Conservation (phyloP, 92 coral and sea anemone genomes). For the Galaxea fascicularis region DNA sequence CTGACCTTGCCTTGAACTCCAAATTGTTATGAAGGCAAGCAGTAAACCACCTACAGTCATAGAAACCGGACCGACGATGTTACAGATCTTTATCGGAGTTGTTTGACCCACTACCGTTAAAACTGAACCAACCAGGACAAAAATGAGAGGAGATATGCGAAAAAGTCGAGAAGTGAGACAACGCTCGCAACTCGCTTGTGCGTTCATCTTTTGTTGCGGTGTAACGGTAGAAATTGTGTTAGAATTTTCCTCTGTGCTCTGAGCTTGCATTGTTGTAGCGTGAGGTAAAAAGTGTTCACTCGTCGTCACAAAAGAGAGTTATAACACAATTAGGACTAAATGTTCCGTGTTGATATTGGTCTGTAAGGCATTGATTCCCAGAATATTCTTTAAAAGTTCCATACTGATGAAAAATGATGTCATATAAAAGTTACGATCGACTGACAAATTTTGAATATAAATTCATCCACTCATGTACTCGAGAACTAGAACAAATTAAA, state of each 20-base stretch:
- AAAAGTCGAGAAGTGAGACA: background rate
- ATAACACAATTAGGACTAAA: background rate
- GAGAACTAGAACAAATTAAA: no score
- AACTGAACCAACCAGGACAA: background rate
- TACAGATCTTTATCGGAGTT: background rate
- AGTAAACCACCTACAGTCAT: background rate
- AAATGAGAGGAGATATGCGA: background rate
- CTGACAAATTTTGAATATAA: no score
- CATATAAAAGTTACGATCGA: no score
- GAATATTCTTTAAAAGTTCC: no score
- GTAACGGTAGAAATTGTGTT: background rate
- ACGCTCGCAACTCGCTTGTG: background rate
- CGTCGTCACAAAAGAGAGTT: background rate
- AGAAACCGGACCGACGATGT: background rate
- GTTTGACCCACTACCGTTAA: background rate
- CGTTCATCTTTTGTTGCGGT: conserved; percentile 3
- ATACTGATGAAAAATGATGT: no score
- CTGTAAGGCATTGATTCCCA: no score
- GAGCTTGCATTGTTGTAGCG: background rate
- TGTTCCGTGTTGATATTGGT: background rate
- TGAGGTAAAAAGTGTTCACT: background rate
- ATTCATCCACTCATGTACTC: no score
- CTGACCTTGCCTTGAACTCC: background rate
- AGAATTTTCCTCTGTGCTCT: background rate
- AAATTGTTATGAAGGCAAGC: background rate